Evolutionary conservation across 2,797 vertebrate species (phyloP), one percentile per base, ranked within the genome.

Genomic region (Ctenochaetus hawaiiensis): DNA sequence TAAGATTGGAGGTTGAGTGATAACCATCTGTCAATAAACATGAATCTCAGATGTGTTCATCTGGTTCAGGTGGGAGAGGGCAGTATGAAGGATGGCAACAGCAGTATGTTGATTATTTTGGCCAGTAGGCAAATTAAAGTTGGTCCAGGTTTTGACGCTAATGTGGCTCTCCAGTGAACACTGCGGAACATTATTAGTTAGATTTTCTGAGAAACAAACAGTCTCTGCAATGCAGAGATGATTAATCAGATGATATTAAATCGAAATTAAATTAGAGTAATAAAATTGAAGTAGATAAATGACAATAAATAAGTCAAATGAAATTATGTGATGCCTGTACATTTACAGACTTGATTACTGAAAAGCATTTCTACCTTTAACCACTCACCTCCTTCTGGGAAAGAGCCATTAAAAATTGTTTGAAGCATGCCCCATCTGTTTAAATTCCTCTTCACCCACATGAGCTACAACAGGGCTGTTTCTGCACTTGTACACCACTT

Each of bases 391-490:
- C 2, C 0, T 10, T 7, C 22, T 10, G 10, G 13, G 26, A 39
- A 51, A 6, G 10, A 18, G 5, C 39, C 17, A 14, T 47, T 20
- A 44, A 37, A 62, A 56, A 13, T 1, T 1, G 48, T 49, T 58
- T 67, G 54, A 43, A 49, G 10, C 44, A 54, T 14, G 18, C 16
- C 18, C 9, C 26, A 5, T 72, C 41, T 34, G 22, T 18, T 22
- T 9, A 61, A 9, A 60, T 61, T 61, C 18, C 18, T 72, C 16
- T 48, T 48, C 6, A 61, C 49, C 30, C 57, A 22, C 54, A 54
- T n/a, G 14, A 60, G 54, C 16, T 0, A 34, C 41, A 65, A 45
- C 53, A 54, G 60, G 13, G 47, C 60, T 70, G 22, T 44, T 30
- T 60, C 54, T 64, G 48, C 7, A 12, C 34, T 75, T 34, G 39